A percentile compares a stretch with the other conserved stretches of the same genome.
Conservation (phyloP, 2,113 vertebrate genomes). For the Probosciger aterrimus region DNA sequence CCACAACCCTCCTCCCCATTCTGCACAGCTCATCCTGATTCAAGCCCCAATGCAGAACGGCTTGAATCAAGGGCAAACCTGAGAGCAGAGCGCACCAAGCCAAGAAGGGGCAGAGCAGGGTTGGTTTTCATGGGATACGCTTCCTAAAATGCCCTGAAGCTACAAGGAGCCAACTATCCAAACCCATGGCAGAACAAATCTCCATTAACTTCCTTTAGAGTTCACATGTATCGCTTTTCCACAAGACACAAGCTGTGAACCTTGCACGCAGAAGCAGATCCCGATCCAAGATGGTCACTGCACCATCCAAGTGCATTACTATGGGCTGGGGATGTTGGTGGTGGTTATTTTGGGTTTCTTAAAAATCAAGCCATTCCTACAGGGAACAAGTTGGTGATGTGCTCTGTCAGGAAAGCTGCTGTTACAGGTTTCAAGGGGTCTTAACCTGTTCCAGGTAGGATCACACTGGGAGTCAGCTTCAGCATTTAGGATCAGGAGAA, state of each 20-base stretch:
- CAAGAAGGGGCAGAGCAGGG: neutral
- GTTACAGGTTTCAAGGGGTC: neutral
- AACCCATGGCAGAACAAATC: neutral
- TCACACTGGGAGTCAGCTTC: fast-evolving
- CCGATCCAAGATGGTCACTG: neutral
- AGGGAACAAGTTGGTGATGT: neutral
- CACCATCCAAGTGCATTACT: neutral
- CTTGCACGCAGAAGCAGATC: neutral
- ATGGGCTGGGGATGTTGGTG: neutral
- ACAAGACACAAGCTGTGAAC: neutral
- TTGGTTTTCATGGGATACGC: neutral
- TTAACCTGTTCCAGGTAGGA: neutral
- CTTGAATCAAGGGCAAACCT: neutral
- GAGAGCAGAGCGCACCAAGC: neutral
- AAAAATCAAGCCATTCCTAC: neutral
- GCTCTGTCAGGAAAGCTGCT: neutral
- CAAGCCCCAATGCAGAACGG: fast-evolving
- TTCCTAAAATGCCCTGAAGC: neutral
- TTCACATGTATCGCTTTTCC: neutral
- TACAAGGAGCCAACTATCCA: neutral
- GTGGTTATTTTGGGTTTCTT: neutral
- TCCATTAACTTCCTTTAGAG: neutral
- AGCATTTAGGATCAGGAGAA: neutral
- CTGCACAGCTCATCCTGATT: neutral
- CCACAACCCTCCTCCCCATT: neutral